Conservation (phyloP, 2,797 vertebrate genomes). For the Liasis olivaceus region DNA sequence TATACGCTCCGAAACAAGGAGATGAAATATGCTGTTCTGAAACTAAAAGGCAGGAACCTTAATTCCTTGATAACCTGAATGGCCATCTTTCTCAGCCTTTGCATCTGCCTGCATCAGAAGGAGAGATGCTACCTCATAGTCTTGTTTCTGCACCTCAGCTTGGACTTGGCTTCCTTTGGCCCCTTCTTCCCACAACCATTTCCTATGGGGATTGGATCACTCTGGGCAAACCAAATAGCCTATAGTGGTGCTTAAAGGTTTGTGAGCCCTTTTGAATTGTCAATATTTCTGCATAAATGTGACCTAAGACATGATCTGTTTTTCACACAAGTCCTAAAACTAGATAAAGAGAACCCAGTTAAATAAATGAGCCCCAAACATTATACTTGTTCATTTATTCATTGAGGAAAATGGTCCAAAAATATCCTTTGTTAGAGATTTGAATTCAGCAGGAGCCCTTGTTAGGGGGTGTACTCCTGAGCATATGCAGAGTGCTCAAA, state of each 20-base stretch:
- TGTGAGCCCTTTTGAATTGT: not conserved
- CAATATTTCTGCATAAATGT: not conserved
- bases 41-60: not conserved
- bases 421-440: not conserved
- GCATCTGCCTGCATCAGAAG: not conserved
- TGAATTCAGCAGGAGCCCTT: not conserved
- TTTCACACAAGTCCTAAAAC: not conserved
- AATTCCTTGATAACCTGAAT: not conserved
- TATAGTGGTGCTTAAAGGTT: not conserved
- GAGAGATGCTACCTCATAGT: not conserved
- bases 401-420: not conserved
- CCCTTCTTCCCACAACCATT: not conserved
- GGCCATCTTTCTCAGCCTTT: not conserved
- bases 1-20: constrained; percentile 65
- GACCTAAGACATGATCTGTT: not conserved
- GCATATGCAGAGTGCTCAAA: not conserved
- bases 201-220: not conserved
- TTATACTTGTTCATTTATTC: not conserved
- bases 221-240: not conserved
- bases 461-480: not conserved
- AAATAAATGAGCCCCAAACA: not conserved
- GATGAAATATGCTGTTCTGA: constrained; percentile 50
- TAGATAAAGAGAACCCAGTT: not conserved
- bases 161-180: not conserved
- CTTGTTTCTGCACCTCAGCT: not conserved